Evolutionary conservation across 2,797 vertebrate genomes (phyloP).

Genomic region (Karalla daura): DNA sequence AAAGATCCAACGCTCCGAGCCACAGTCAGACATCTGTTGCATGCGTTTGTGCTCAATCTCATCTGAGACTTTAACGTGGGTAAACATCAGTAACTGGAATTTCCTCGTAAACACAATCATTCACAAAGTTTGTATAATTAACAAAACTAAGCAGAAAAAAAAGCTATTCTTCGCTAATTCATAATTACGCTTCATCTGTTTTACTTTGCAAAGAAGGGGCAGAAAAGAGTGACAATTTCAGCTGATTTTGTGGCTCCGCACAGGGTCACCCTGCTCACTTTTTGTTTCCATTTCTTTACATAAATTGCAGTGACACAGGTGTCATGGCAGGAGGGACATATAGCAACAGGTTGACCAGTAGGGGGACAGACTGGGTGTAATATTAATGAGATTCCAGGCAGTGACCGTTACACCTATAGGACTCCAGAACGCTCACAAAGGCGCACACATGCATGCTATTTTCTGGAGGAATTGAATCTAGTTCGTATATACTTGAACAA

Average conservation of each 20-base stretch:
- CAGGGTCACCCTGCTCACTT: not conserved
- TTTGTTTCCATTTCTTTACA: not conserved
- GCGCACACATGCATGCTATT: not conserved
- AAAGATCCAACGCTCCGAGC: constrained; percentile 5
- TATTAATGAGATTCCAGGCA: not conserved
- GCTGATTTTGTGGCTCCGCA: not conserved
- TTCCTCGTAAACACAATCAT: not conserved
- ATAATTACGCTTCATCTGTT: too few species aligned
- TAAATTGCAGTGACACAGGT: not conserved
- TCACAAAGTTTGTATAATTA: too few species aligned
- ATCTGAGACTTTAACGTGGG: not conserved
- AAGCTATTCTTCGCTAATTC: not conserved
- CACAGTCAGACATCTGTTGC: not conserved
- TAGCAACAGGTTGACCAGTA: constrained; percentile 11
- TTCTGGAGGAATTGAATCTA: not conserved
- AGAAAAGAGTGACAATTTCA: not conserved
- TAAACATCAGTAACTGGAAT: not conserved
- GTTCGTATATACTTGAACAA: not conserved
- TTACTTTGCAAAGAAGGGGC: not conserved
- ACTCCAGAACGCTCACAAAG: constrained; percentile 10
- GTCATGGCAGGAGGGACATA: not conserved
- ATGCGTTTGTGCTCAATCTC: not conserved
- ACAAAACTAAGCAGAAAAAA: too few species aligned
- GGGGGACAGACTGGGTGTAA: constrained; percentile 7
- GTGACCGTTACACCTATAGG: constrained; percentile 1